These are phyloP conservation scores for Typhlichthys subterraneus DNA, from an alignment of 2,797 vertebrate species.

Conservation along the genomic window DNA sequence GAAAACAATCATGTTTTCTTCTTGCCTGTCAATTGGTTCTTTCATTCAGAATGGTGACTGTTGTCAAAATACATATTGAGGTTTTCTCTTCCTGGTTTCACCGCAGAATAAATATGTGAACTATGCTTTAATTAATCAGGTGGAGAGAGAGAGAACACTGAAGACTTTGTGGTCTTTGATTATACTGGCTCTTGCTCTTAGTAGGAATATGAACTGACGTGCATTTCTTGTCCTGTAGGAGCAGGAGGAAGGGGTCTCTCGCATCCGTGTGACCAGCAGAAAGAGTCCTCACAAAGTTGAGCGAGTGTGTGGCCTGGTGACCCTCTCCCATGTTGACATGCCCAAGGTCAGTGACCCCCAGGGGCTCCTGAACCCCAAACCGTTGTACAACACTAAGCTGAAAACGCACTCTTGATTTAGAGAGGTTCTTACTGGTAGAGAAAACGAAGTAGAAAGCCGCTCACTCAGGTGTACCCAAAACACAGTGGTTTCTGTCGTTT, in stretches of 20 bases:
- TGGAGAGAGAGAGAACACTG: too few relatives aligned
- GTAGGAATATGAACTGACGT: neutral
- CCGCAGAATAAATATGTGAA: neutral
- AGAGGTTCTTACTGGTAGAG: too few relatives aligned
- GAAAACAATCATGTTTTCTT: constrained; percentile 3
- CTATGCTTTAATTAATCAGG: neutral
- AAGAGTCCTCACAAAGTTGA: constrained; percentile 81
- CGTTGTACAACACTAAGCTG: too few relatives aligned
- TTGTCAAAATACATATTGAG: constrained; percentile 29
- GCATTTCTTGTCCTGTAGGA: constrained; percentile 30
- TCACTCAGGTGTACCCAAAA: neutral
- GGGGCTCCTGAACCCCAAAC: neutral
- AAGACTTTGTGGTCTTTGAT: neutral
- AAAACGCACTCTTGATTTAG: too few relatives aligned
- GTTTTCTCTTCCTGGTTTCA: neutral
- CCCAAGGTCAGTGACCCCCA: constrained; percentile 79
- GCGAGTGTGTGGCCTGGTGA: constrained; percentile 80
- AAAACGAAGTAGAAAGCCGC: too few relatives aligned
- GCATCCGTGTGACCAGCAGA: constrained; percentile 83
- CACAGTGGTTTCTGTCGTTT: neutral
- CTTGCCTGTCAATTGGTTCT: constrained; percentile 4
- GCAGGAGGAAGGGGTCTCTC: constrained; percentile 67
- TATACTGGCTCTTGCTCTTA: neutral
- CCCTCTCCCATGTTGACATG: constrained; percentile 68
- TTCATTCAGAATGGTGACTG: neutral